These are phyloP conservation scores for Diorhabda carinulata DNA, from an alignment of 1,140 invertebrate genomes.

Conservation along the genomic window DNA sequence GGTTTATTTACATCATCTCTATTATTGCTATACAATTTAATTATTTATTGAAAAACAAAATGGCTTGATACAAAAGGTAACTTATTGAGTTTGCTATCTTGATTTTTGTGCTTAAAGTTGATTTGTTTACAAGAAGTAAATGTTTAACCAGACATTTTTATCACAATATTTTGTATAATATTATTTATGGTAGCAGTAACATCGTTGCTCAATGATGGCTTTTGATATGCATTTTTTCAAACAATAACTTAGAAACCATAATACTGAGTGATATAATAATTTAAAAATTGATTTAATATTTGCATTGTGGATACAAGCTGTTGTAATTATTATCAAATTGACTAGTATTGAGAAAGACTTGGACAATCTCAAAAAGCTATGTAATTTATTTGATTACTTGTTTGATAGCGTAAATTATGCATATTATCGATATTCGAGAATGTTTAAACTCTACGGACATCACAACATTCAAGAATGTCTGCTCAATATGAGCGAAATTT, in stretches of 20 bases:
- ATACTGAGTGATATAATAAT: slow-evolving; percentile 29
- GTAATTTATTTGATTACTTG: slow-evolving; percentile 20
- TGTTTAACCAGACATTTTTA: slow-evolving; percentile 19
- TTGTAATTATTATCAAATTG: slow-evolving; percentile 14
- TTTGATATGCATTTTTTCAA: slow-evolving; percentile 7
- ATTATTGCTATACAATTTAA: slow-evolving; percentile 29
- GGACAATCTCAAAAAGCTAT: slow-evolving; percentile 16
- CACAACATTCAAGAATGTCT: slow-evolving; percentile 27
- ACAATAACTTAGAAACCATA: slow-evolving; percentile 29
- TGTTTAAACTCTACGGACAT: slow-evolving; percentile 19
- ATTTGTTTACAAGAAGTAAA: slow-evolving; percentile 7
- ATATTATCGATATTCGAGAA: slow-evolving; percentile 25
- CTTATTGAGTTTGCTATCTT: slow-evolving; percentile 22
- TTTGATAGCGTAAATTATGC: slow-evolving; percentile 8
- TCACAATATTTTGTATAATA: slow-evolving; percentile 10
- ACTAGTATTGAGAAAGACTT: slow-evolving; percentile 27
- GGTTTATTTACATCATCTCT: slow-evolving; percentile 19
- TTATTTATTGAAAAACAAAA: slow-evolving; percentile 16
- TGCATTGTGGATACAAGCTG: slow-evolving; percentile 21
- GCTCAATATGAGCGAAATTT: slow-evolving; percentile 30
- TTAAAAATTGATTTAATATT: slow-evolving; percentile 20
- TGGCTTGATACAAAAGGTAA: slow-evolving; percentile 30
- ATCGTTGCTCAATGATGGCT: neutral
- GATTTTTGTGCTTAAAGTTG: slow-evolving; percentile 1
- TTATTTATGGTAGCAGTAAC: neutral